These are phyloP conservation scores for Alloplasta piceator DNA, from an alignment of 2,888 invertebrate species.

Conservation along the genomic window DNA sequence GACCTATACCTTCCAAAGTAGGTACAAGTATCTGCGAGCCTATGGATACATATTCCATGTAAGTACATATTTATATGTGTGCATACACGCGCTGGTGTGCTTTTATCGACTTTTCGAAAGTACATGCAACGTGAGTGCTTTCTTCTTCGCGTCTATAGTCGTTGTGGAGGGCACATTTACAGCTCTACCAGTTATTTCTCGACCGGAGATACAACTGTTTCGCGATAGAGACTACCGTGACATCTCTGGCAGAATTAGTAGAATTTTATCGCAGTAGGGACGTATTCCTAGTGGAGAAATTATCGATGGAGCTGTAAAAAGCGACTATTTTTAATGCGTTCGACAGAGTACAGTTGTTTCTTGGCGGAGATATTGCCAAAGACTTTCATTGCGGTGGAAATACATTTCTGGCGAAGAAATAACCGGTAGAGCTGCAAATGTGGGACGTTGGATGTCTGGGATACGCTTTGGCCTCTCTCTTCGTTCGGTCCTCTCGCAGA, in stretches of 20 bases:
- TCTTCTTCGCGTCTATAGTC: slow-evolving; percentile 28
- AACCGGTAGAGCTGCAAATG: no score
- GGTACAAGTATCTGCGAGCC: neutral
- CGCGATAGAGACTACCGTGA: no score
- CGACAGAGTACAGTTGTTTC: no score
- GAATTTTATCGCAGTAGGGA: no score
- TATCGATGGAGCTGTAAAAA: no score
- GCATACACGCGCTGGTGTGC: slow-evolving; percentile 7
- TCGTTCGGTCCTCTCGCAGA: slow-evolving; percentile 5
- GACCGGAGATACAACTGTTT: neutral
- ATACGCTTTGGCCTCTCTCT: slow-evolving; percentile 24
- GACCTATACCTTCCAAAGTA: neutral
- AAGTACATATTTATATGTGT: neutral
- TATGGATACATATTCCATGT: slow-evolving; percentile 6
- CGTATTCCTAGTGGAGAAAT: no score
- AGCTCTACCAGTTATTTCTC: neutral
- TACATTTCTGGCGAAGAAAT: no score
- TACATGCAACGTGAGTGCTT: slow-evolving; percentile 24
- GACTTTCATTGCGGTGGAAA: no score
- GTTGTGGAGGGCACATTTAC: no score
- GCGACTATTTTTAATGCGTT: no score
- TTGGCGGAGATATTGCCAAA: no score
- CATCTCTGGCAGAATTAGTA: no score
- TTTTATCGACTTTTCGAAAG: slow-evolving; percentile 46
- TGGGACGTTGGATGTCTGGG: slow-evolving; percentile 1